Evolutionary conservation across 2,888 invertebrate species (phyloP).

Genomic region (Spialia ferax): DNA sequence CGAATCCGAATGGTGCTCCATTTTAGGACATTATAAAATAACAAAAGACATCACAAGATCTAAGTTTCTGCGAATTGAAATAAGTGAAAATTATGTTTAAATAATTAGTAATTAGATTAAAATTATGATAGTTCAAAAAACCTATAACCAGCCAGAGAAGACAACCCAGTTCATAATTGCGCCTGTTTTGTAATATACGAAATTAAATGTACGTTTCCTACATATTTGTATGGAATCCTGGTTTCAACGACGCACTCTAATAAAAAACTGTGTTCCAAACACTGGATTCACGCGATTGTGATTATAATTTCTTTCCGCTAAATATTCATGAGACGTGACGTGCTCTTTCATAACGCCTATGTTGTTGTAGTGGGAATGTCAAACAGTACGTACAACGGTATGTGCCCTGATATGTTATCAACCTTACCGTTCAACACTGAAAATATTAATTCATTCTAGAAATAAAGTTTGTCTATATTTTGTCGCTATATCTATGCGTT

Average conservation of each 20-base stretch:
- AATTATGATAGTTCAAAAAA: no score
- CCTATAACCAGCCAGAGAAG: background rate
- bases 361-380: constrained; percentile 17
- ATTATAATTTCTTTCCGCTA: constrained; percentile 4
- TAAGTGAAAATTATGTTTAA: no score
- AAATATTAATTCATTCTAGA: background rate
- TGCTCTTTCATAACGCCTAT: constrained; percentile 19
- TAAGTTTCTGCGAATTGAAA: no score
- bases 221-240: constrained; percentile 3
- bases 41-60: no score
- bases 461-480: background rate
- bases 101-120: no score
- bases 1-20: no score
- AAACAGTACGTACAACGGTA: constrained; percentile 33
- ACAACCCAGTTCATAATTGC: background rate
- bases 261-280: background rate
- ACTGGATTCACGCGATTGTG: constrained; percentile 1
- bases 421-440: constrained; percentile 5
- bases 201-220: background rate
- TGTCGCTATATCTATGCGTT: background rate
- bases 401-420: constrained; percentile 29
- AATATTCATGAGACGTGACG: constrained; percentile 7
- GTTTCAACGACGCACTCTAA: background rate
- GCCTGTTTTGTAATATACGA: background rate
- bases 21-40: no score